phyloP scores from a whole-genome alignment of 2,888 invertebrate species.

The Glomeris marginata region DNA sequence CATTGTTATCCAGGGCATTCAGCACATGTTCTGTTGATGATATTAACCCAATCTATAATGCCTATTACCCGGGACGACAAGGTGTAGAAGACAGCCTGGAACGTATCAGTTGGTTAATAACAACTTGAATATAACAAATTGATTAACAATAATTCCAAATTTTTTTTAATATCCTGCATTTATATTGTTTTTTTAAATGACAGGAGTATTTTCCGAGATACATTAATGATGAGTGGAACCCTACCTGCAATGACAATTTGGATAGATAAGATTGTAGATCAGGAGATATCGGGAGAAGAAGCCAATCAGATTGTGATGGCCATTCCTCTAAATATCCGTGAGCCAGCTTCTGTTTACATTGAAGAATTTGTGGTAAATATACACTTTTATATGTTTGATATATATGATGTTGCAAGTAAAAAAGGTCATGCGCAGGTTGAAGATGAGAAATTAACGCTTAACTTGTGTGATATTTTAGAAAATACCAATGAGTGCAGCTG shows the following conservation, averaged over 20 bases:
- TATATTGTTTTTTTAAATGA: too few species aligned
- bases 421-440: too few species aligned
- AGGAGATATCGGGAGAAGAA: background rate
- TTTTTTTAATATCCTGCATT: background rate
- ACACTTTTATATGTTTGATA: too few species aligned
- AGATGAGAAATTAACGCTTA: background rate
- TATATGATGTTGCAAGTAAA: too few species aligned
- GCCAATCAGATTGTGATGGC: background rate
- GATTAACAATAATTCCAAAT: background rate
- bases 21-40: background rate
- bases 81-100: too few species aligned
- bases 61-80: too few species aligned
- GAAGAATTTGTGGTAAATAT: slow-evolving; percentile 2
- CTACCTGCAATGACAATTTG: background rate
- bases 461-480: background rate
- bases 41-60: background rate
- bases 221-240: background rate
- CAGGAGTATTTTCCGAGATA: background rate
- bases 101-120: background rate
- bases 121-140: background rate
- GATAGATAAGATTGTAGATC: background rate
- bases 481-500: background rate
- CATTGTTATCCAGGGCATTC: background rate
- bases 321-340: slow-evolving; percentile 1
- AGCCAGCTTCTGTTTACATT: slow-evolving; percentile 1